phyloP scores from a whole-genome alignment of 2,113 vertebrate genomes.

The Lasiurus cinereus region DNA sequence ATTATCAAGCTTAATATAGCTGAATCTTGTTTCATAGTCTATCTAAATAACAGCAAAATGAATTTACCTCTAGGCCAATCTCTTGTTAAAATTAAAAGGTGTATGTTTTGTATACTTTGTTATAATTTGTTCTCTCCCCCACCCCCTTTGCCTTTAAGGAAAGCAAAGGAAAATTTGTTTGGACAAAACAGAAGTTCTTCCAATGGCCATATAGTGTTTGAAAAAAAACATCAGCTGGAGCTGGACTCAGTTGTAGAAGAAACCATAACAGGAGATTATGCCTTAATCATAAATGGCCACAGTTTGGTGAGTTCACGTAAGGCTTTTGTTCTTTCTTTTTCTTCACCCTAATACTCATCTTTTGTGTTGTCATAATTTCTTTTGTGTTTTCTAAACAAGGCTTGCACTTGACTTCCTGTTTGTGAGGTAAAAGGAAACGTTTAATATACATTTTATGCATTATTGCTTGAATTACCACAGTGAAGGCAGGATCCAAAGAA shows the following conservation, averaged over 20 bases:
- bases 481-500: not conserved
- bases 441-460: constrained; percentile 69
- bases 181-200: constrained; percentile 80
- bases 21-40: not conserved
- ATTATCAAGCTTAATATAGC: not conserved
- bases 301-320: constrained; percentile 88
- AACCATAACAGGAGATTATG: constrained; percentile 87
- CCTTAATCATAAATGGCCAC: constrained; percentile 90
- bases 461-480: constrained; percentile 50
- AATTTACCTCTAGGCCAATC: constrained; percentile 38
- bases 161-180: constrained; percentile 87
- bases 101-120: not conserved
- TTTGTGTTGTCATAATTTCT: constrained; percentile 62
- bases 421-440: constrained; percentile 69
- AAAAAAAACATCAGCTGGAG: constrained; percentile 80
- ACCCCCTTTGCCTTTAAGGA: constrained; percentile 81
- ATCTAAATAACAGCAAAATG: not conserved
- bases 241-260: constrained; percentile 87
- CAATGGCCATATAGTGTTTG: constrained; percentile 73
- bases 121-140: constrained; percentile 36
- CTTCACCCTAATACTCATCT: constrained; percentile 36
- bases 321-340: constrained; percentile 74
- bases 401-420: constrained; percentile 61
- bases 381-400: constrained; percentile 68
- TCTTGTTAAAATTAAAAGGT: constrained; percentile 50